Conservation (phyloP, 2,888 invertebrate species). For the Notodonta ziczac region DNA sequence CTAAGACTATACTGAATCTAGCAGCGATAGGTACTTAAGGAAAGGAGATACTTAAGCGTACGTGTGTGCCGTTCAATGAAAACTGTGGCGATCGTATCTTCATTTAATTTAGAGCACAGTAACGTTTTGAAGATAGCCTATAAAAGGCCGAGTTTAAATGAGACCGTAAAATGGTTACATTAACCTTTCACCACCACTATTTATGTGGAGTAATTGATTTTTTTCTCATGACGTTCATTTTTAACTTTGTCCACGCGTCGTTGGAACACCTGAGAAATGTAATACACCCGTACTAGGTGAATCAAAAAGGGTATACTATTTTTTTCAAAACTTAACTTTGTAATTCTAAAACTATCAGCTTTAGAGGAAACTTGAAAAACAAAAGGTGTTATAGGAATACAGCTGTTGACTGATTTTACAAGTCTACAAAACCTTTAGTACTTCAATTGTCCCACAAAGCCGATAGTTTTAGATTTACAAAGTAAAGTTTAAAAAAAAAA, state of each 20-base stretch:
- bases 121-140: conserved; percentile 54
- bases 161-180: conserved; percentile 70
- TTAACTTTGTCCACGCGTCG: conserved; percentile 21
- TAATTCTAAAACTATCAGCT: no score
- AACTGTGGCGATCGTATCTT: conserved; percentile 49
- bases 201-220: conserved; percentile 68
- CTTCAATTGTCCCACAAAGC: no score
- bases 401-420: no score
- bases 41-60: conserved; percentile 19
- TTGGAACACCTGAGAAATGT: no score
- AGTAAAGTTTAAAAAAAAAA: no score
- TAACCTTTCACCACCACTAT: conserved; percentile 72
- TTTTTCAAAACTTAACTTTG: no score
- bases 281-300: no score
- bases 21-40: conserved; percentile 15
- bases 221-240: conserved; percentile 51
- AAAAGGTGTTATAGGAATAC: no score
- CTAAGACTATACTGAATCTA: conserved; percentile 21
- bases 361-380: no score
- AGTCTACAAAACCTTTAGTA: no score
- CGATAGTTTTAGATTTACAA: no score
- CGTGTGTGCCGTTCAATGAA: conserved; percentile 33
- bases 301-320: no score
- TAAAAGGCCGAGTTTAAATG: conserved; percentile 65
- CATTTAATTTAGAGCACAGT: conserved; percentile 72